These are phyloP conservation scores for Oligia strigilis DNA, from an alignment of 2,888 invertebrate genomes.

Conservation along the genomic window DNA sequence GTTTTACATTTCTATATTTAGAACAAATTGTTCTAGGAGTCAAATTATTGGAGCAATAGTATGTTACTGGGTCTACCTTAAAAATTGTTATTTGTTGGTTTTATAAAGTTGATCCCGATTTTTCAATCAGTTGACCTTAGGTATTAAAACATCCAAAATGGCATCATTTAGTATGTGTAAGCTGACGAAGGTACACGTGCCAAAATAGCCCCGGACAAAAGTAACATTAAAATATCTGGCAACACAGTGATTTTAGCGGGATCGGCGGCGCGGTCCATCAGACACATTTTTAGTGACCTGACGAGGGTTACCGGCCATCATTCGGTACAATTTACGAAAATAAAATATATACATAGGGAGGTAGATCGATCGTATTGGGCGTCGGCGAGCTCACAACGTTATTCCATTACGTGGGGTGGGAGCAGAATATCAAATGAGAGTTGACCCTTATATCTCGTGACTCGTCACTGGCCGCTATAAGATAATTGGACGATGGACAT, in stretches of 20 bases:
- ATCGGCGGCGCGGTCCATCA: constrained; percentile 62
- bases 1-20: constrained; percentile 4
- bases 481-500: constrained; percentile 73
- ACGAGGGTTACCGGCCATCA: constrained; percentile 85
- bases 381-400: constrained; percentile 83
- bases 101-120: neutral
- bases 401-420: constrained; percentile 86
- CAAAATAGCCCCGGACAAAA: constrained; percentile 44
- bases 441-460: constrained; percentile 82
- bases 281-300: constrained; percentile 79
- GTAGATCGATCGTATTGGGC: constrained; percentile 82
- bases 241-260: constrained; percentile 68
- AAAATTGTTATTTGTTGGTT: neutral
- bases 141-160: neutral
- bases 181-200: constrained; percentile 18
- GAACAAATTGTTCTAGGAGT: constrained; percentile 1
- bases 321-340: constrained; percentile 86
- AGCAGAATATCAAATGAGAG: constrained; percentile 86
- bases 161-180: neutral
- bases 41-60: neutral
- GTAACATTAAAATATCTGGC: constrained; percentile 65
- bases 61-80: neutral
- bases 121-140: neutral
- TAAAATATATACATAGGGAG: constrained; percentile 83
- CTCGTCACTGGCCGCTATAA: constrained; percentile 69